Percentiles rank a stretch among this genome's conserved stretches.
These are phyloP conservation scores for Taurulus bubalis DNA, from an alignment of 2,113 vertebrate species.

Conservation along the genomic window DNA sequence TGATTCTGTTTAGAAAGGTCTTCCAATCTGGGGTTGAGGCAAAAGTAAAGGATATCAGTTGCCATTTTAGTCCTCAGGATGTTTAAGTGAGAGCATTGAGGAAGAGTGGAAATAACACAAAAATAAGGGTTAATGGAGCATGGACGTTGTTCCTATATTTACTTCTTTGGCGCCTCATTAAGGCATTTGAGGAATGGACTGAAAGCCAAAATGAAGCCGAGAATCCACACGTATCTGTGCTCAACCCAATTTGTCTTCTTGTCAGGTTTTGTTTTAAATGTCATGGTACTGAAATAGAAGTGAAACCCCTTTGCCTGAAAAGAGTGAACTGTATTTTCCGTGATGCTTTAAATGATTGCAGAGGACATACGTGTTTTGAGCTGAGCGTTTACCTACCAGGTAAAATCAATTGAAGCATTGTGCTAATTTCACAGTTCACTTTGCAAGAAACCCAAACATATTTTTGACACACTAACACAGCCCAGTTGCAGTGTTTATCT, in stretches of 20 bases:
- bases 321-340: conserved; percentile 19
- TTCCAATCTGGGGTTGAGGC: conserved; percentile 20
- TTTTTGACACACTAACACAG: background rate
- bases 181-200: background rate
- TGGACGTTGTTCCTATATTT: background rate
- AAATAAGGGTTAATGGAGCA: background rate
- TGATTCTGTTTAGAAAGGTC: no score
- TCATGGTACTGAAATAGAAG: background rate
- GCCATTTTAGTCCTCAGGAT: conserved; percentile 13
- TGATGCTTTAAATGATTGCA: conserved; percentile 34
- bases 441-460: background rate
- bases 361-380: background rate
- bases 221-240: background rate
- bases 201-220: background rate
- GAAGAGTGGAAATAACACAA: background rate
- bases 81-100: conserved; percentile 3
- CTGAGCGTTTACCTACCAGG: background rate
- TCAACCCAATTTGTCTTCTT: background rate
- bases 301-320: background rate
- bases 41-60: conserved; percentile 3
- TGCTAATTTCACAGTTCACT: background rate
- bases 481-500: background rate
- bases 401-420: background rate
- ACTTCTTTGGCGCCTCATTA: conserved; percentile 3
- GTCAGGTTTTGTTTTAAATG: conserved; percentile 9